Percentiles rank a stretch among this genome's conserved stretches.
These are phyloP conservation scores for Chloebia gouldiae DNA, from an alignment of 2,113 vertebrate species.

Conservation along the genomic window DNA sequence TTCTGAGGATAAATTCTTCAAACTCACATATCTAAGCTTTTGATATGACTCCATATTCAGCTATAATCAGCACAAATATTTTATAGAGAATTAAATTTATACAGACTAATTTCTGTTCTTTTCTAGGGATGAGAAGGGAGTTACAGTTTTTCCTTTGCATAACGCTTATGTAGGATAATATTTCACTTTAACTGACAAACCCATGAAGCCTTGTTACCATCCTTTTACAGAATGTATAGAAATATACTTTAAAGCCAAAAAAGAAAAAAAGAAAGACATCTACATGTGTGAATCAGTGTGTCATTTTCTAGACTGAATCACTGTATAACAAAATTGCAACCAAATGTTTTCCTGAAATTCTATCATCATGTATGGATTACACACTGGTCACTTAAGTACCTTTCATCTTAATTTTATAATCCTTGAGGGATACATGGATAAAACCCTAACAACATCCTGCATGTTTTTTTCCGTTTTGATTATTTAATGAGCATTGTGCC, in stretches of 20 bases:
- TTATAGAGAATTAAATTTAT: slow-evolving; percentile 9
- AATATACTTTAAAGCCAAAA: neutral
- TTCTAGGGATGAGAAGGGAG: neutral
- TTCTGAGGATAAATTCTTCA: neutral
- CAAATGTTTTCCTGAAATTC: slow-evolving; percentile 21
- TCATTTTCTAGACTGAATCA: slow-evolving; percentile 46
- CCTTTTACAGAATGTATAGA: neutral
- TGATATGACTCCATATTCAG: slow-evolving; percentile 3
- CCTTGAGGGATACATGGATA: neutral
- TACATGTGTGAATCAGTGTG: slow-evolving; percentile 10
- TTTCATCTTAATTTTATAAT: neutral
- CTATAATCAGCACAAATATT: slow-evolving; percentile 25
- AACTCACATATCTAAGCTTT: neutral
- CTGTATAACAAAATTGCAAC: neutral
- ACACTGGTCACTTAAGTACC: neutral
- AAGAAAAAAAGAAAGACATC: neutral
- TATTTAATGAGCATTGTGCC: neutral
- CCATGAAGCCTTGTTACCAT: neutral
- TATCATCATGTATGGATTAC: neutral
- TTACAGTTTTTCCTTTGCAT: neutral
- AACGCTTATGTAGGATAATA: neutral
- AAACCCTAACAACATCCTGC: neutral
- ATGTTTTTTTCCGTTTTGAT: neutral
- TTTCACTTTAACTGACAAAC: neutral
- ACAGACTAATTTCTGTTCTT: slow-evolving; percentile 3